Base-by-base conservation (phyloP, 2,888 invertebrate species). In the Geophilus truncorum region DNA sequence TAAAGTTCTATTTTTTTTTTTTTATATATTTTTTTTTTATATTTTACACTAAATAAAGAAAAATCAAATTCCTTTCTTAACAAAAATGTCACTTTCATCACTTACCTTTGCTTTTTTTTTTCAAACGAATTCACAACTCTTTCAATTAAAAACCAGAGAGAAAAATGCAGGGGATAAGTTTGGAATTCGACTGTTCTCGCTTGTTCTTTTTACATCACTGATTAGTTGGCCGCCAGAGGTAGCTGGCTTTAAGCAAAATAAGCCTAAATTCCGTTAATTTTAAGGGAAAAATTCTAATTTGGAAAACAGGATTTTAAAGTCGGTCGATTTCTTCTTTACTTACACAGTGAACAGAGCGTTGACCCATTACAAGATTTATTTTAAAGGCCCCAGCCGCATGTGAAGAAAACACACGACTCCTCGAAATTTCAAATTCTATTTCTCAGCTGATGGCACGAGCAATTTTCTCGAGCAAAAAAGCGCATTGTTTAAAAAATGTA, bases 121-220 rank as follows among this genome's bases (percentile, higher is more conserved):
- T 62, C 57, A 62, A 62, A 62, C 23, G 57, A 62, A 10, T 62
- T 62, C 21, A 21, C 57, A 62, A 21, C 57, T 18, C 23, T 62
- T 62, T 62, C 57, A 62, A 62, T 21, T 23, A 62, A 62, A 62
- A 18, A 62, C 57, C 57, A 62, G n/a, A 62, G 23, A 62, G 57
- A 62, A 23, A 21, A 21, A 4, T n/a, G n/a, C 21, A 62, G 21
- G 23, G 21, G 23, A 62, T 21, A 62, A 62, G 57, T 62, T 62
- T 62, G 4, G 57, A 62, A n/a, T 62, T 62, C 57, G 2, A 62
- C 57, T 62, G 57, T 18, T 21, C 21, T 62, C 21, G 21, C 21
- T 62, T 62, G 57, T 62, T 62, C 23, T 62, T 62, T 62, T 62
- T 62, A 62, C 57, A 62, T 62, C 57, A 10, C 21, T 62, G 57